Evolutionary conservation across 2,888 invertebrate species (phyloP).

Genomic region (Nephrotoma guestfalica): DNA sequence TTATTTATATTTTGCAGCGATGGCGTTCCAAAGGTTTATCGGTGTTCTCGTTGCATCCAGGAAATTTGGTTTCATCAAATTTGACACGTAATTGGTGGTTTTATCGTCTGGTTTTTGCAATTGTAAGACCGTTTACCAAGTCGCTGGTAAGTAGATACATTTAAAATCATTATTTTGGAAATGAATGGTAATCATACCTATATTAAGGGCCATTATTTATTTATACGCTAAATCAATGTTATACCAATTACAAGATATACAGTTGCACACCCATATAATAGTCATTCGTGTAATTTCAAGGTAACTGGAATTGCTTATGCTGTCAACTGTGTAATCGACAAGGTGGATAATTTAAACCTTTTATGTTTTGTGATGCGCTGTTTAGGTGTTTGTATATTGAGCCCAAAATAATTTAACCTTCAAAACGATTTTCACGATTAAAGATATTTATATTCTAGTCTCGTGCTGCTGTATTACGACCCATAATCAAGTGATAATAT

Average conservation of each 20-base stretch:
- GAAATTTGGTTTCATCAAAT: constrained; percentile 75
- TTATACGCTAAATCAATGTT: neutral
- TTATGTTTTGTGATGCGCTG: neutral
- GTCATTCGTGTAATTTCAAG: neutral
- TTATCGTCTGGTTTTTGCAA: constrained; percentile 57
- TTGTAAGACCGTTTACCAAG: constrained; percentile 88
- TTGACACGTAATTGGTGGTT: constrained; percentile 75
- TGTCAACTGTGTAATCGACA: neutral
- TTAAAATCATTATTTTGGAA: neutral
- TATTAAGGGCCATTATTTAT: neutral
- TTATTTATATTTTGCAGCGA: constrained; percentile 22
- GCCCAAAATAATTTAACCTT: neutral
- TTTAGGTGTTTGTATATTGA: neutral
- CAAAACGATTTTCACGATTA: neutral
- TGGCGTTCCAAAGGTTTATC: constrained; percentile 54
- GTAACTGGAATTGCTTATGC: neutral
- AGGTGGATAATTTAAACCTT: neutral
- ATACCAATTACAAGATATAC: neutral
- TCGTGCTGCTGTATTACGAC: neutral
- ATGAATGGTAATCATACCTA: neutral
- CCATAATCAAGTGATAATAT: neutral
- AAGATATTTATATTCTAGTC: neutral
- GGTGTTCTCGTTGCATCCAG: constrained; percentile 76
- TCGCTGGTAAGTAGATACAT: constrained; percentile 51
- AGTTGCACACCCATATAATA: neutral